Percentiles rank a stretch among this genome's conserved stretches.
Evolutionary conservation across 1,140 invertebrate species (phyloP).

Genomic region (Lucilia sericata): DNA sequence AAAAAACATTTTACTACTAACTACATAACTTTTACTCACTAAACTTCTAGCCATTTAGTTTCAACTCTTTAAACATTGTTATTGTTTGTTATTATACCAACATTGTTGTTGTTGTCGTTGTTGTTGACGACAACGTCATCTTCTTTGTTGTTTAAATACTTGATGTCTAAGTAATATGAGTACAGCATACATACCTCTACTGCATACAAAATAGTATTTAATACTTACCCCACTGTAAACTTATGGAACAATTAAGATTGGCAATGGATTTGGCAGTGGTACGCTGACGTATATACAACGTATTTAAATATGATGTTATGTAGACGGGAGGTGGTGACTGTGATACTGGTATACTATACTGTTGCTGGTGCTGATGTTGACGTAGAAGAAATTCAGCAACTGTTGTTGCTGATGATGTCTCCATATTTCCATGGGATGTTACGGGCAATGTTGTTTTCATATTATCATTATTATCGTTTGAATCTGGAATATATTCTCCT

Average conservation of each 20-base stretch:
- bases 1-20: background rate
- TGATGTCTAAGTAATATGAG: no score
- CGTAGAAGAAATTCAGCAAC: slow-evolving; percentile 35
- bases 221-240: slow-evolving; percentile 59
- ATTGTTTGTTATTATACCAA: no score
- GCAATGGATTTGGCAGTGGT: slow-evolving; percentile 65
- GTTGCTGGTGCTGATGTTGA: slow-evolving; percentile 21
- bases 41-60: background rate
- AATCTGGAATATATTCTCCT: background rate
- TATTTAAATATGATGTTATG: slow-evolving; percentile 75
- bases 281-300: slow-evolving; percentile 71
- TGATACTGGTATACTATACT: slow-evolving; percentile 54
- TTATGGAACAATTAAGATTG: slow-evolving; percentile 71
- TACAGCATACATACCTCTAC: no score
- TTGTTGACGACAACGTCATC: no score
- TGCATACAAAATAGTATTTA: background rate
- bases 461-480: background rate
- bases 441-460: background rate
- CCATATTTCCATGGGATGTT: background rate
- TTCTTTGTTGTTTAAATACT: no score
- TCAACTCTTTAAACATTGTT: background rate
- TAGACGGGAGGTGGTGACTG: slow-evolving; percentile 67
- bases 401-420: slow-evolving; percentile 22
- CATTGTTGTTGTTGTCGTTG: no score
- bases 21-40: background rate